A percentile compares a stretch with the other conserved stretches of the same genome.
Conservation (phyloP, 2,888 invertebrate genomes). For the Plagodis dolabraria region DNA sequence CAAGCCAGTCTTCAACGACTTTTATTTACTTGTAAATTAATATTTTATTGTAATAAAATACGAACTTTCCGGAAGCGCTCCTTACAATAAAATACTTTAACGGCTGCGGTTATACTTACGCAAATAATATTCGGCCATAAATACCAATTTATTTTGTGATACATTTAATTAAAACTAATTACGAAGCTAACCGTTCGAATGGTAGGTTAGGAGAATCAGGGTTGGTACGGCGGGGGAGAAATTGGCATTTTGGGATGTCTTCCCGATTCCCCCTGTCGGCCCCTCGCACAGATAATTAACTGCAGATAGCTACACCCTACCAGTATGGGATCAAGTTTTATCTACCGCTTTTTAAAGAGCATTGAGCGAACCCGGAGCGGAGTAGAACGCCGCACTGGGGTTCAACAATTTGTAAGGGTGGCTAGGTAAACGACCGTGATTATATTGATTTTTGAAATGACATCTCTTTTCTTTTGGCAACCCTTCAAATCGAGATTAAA, state of each 20-base stretch:
- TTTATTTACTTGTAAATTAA: too few relatives aligned
- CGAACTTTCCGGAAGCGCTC: background rate
- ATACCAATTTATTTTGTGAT: constrained; percentile 58
- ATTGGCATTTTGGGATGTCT: constrained; percentile 70
- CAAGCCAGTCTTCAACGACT: too few relatives aligned
- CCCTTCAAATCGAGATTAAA: constrained; percentile 40
- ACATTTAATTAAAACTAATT: constrained; percentile 81
- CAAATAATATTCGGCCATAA: constrained; percentile 47
- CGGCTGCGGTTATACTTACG: constrained; percentile 36
- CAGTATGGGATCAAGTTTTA: constrained; percentile 73
- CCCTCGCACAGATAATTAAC: constrained; percentile 81
- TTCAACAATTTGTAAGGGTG: constrained; percentile 78
- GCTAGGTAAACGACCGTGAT: constrained; percentile 77
- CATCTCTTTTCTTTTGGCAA: constrained; percentile 55
- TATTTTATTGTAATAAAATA: too few relatives aligned
- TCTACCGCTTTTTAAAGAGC: constrained; percentile 76
- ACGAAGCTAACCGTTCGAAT: constrained; percentile 67
- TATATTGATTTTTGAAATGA: constrained; percentile 78
- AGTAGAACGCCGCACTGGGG: constrained; percentile 66
- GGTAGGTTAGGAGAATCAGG: constrained; percentile 60
- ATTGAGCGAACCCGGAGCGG: constrained; percentile 48
- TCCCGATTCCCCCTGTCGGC: constrained; percentile 56
- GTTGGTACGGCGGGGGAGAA: constrained; percentile 63
- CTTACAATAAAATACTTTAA: constrained; percentile 39
- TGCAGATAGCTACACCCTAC: constrained; percentile 74